A percentile compares a stretch with the other conserved stretches of the same genome.
phyloP scores from a whole-genome alignment of 2,888 invertebrate genomes.

The Scelioninae gen. 2 region DNA sequence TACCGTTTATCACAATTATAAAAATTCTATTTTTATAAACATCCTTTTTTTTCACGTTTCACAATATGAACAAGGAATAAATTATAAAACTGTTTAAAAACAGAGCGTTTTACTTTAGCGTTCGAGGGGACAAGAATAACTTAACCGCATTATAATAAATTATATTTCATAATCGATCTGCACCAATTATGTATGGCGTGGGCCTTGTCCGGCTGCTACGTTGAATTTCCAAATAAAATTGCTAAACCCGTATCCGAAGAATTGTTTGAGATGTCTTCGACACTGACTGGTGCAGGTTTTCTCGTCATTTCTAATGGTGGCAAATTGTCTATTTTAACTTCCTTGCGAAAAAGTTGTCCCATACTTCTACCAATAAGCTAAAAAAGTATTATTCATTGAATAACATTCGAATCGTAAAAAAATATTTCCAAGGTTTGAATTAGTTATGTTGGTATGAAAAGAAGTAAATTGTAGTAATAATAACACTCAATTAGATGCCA shows the following conservation, averaged over 20 bases:
- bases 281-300: conserved; percentile 69
- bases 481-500: no score
- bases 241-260: conserved; percentile 70
- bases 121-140: conserved; percentile 25
- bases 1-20: conserved; percentile 21
- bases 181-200: conserved; percentile 66
- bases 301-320: conserved; percentile 80
- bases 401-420: neutral
- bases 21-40: neutral
- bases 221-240: conserved; percentile 73
- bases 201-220: conserved; percentile 70
- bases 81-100: neutral
- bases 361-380: conserved; percentile 90
- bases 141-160: conserved; percentile 63
- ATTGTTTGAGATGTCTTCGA: conserved; percentile 72
- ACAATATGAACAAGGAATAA: neutral
- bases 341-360: conserved; percentile 91
- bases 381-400: conserved; percentile 65
- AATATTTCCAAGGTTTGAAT: neutral
- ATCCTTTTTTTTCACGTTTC: neutral
- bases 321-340: conserved; percentile 89
- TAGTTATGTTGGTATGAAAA: no score
- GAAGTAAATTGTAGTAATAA: no score
- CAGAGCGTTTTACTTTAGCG: conserved; percentile 24
- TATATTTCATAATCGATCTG: conserved; percentile 67